Evolutionary conservation across 2,888 invertebrate genomes (phyloP), one percentile per base, ranked within the genome.

Genomic region (Mythimna pallens): DNA sequence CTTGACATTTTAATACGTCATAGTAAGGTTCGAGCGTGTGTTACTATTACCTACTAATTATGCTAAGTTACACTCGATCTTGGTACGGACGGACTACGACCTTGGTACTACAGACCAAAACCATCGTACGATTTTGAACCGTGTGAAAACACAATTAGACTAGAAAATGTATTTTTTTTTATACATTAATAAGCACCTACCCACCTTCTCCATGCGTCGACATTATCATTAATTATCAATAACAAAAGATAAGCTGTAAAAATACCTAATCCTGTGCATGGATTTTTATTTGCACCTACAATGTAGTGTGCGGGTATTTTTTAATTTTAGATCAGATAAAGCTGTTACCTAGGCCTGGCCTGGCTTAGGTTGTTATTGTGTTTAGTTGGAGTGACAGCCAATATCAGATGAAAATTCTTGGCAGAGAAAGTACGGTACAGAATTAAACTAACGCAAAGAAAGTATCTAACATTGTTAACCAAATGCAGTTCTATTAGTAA

Each of bases 231-330:
- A 58, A 40, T 43, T 47, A 47, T 17, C 6, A 17, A 47, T 14
- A 47, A 17, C 14, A 9, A 25, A 40, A 65, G 80, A 81, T 73
- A 73, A 71, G n/a, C 54, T 57, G 22, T 43, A 57, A 57, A 58
- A 54, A 55, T 61, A 30, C 3, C 30, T 30, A 65, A 68, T 76
- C 67, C 34, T 63, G 25, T 30, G 57, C 57, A 25, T 61, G 30
- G 36, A 76, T 54, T 76, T 54, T 59, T 74, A 57, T 47, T 54
- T 20, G 17, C 17, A 52, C 9, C 6, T 30, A 9, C 36, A 36
- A 36, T 36, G 36, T 36, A n/a, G 54, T 65, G 47, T 12, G 47
- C 58, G 52, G 66, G 63, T 70, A 36, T 59, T 25, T 65, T 17
- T 43, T 3, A 22, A 52, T 52, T 67, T 43, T 30, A 40, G 36